phyloP scores from a whole-genome alignment of 2,797 vertebrate species.

The Poliocrania exsul region DNA sequence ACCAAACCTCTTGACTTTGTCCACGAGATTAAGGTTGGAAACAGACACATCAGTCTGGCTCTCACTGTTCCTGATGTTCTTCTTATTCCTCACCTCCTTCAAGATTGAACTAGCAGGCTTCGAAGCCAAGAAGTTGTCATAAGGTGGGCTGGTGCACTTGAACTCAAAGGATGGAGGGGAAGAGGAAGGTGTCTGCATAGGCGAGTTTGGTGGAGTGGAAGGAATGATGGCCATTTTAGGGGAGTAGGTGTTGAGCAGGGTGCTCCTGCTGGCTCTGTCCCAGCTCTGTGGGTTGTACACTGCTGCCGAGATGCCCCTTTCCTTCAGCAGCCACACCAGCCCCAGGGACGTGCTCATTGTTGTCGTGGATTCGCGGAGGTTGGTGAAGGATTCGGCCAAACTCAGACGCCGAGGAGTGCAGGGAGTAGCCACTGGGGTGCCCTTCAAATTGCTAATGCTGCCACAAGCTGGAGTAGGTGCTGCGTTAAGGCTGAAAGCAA shows the following conservation, averaged over 20 bases:
- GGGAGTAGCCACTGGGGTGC: conserved; percentile 89
- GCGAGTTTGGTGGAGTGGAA: conserved; percentile 91
- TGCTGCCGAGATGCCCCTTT: conserved; percentile 91
- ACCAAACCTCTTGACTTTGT: conserved; percentile 93
- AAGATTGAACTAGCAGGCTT: conserved; percentile 95
- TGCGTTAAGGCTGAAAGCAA: conserved; percentile 85
- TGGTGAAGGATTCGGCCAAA: conserved; percentile 93
- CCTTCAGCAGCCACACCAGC: conserved; percentile 91
- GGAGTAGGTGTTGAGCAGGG: conserved; percentile 78
- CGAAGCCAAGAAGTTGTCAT: conserved; percentile 94
- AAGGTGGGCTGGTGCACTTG: conserved; percentile 87
- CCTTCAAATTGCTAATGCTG: conserved; percentile 82
- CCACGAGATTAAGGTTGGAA: conserved; percentile 91
- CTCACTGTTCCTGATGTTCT: conserved; percentile 79
- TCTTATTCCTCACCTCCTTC: conserved; percentile 90
- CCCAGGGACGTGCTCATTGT: conserved; percentile 97
- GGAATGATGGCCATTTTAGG: conserved; percentile 82
- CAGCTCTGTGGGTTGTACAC: conserved; percentile 92
- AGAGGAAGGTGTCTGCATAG: conserved; percentile 80
- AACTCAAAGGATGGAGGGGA: conserved; percentile 85
- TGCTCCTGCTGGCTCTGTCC: conserved; percentile 83
- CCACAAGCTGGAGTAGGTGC: conserved; percentile 79
- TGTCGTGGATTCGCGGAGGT: conserved; percentile 92
- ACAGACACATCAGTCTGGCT: conserved; percentile 89
- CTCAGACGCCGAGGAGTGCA: conserved; percentile 94